These are phyloP conservation scores for Druon quercuslanigerum DNA, from an alignment of 1,140 invertebrate species.

Conservation along the genomic window DNA sequence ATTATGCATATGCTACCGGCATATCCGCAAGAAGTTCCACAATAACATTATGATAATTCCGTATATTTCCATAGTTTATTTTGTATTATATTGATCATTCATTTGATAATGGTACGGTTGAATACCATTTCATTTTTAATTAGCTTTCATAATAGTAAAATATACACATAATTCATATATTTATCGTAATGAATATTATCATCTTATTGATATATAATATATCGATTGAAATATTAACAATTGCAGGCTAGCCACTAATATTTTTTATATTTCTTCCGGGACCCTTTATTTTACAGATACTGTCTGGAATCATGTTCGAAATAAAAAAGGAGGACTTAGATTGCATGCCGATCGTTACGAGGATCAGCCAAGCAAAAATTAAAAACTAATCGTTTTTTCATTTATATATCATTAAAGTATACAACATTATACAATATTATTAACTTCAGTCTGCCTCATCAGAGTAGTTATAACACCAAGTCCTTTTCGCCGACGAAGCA, in stretches of 20 bases:
- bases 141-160: slow-evolving; percentile 63
- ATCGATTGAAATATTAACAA: slow-evolving; percentile 68
- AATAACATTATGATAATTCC: slow-evolving; percentile 61
- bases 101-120: slow-evolving; percentile 54
- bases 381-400: slow-evolving; percentile 44
- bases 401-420: slow-evolving; percentile 45
- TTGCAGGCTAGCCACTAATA: slow-evolving; percentile 64
- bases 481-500: slow-evolving; percentile 44
- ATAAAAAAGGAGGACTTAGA: slow-evolving; percentile 47
- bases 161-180: slow-evolving; percentile 67
- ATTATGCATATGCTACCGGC: slow-evolving; percentile 56
- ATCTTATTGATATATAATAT: slow-evolving; percentile 65
- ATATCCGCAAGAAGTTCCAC: slow-evolving; percentile 58
- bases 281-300: slow-evolving; percentile 57
- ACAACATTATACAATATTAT: slow-evolving; percentile 41
- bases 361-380: slow-evolving; percentile 42
- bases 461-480: slow-evolving; percentile 50
- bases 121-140: slow-evolving; percentile 50
- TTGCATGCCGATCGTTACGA: slow-evolving; percentile 30
- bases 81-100: slow-evolving; percentile 61
- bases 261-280: slow-evolving; percentile 52
- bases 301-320: slow-evolving; percentile 49
- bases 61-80: slow-evolving; percentile 53
- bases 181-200: slow-evolving; percentile 62
- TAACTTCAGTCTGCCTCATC: slow-evolving; percentile 53